Evolutionary conservation across 1,140 invertebrate species (phyloP), one percentile per base, ranked within the genome.

Genomic region (Plutomurus gul): DNA sequence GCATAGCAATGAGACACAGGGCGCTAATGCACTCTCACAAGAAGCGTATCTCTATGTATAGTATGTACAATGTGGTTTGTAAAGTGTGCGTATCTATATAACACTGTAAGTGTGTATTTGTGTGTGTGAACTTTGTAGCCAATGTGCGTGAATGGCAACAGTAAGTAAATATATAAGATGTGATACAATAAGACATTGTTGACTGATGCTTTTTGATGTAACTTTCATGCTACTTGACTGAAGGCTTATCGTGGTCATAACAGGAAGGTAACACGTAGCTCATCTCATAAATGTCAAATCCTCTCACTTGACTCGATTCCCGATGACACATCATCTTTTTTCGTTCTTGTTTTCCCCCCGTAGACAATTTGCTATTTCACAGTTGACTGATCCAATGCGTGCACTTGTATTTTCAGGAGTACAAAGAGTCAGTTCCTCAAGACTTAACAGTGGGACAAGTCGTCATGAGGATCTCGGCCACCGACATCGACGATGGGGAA

Each of bases 381-480:
- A n/a, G 56, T 65, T 65, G 56, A 65, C 56, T 65, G 30, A 65
- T 65, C 27, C 30, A n/a, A 1, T 36, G 18, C 37, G 39, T 72
- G 20, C 75, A 33, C 22, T 80, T 60, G 65, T 78, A 46, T 76
- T 86, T 86, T 78, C 87, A 93, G 92, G 89, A 88, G 39, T 93
- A 94, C 86, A 88, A 88, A 78, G 92, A 93, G 85, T 92, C 91
- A 39, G 91, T 94, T 25, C 92, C 92, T 40, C 90, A 92, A 88
- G 93, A 95, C 87, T 87, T 92, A 74, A 86, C 87, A 13, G 86
- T 89, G 30, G 89, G 89, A n/a, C 87, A 89, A 47, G 92, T 94
- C 84, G 93, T 95, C 40, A 94, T 95, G 92, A 89, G 93, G 85
- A 93, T 95, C 85, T 94, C 94, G 43, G 94, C 94, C 3, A 95